Conservation (phyloP, 2,113 vertebrate species). For the Brachypodius melanocephalos region DNA sequence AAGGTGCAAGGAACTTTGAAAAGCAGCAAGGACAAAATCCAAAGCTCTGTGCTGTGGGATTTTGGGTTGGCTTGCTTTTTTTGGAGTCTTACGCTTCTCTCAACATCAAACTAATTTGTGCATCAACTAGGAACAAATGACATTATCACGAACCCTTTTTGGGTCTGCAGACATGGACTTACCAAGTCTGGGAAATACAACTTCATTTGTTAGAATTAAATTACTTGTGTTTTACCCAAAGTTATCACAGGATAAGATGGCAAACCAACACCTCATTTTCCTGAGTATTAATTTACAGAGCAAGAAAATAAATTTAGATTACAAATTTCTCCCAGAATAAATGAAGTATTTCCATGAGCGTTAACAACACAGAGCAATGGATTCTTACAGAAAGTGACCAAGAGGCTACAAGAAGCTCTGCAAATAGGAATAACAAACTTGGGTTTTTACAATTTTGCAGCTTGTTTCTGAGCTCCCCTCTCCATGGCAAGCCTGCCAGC, state of each 20-base stretch:
- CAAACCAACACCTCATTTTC: not conserved
- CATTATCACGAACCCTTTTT: not conserved
- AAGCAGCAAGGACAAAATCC: not conserved
- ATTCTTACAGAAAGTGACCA: not conserved
- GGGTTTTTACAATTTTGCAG: not conserved
- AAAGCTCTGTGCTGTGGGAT: rapidly evolving
- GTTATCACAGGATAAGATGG: not conserved
- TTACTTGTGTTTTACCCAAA: not conserved
- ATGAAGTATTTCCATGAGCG: not conserved
- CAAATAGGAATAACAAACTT: not conserved
- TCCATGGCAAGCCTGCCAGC: not conserved
- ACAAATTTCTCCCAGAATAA: not conserved
- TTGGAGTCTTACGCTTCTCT: not conserved
- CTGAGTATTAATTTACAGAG: not conserved
- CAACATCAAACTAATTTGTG: not conserved
- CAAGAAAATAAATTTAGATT: not conserved
- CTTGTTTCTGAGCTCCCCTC: not conserved
- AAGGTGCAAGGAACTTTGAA: not conserved
- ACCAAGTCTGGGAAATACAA: not conserved
- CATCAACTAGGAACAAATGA: not conserved
- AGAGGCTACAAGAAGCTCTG: not conserved
- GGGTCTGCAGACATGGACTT: not conserved
- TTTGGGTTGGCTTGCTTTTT: not conserved
- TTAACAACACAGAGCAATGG: not conserved
- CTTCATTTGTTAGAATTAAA: not conserved